Evolutionary conservation across 2,888 invertebrate species (phyloP).

Genomic region (Thera obeliscata): DNA sequence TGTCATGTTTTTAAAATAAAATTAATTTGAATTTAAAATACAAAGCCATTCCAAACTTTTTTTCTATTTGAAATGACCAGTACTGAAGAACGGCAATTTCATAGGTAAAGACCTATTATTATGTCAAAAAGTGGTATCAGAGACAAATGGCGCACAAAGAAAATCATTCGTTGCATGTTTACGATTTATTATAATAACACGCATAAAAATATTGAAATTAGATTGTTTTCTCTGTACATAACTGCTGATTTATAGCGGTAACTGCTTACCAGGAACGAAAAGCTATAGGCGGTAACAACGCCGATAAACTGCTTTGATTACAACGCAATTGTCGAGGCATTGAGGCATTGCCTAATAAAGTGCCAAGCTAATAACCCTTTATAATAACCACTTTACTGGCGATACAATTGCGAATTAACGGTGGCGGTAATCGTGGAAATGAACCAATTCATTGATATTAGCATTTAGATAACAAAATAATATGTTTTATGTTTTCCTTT

Average conservation of each 20-base stretch:
- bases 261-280: neutral
- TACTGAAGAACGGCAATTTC: too few species aligned
- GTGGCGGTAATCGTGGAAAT: conserved; percentile 4
- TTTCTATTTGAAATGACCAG: too few species aligned
- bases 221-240: neutral
- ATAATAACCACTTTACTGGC: conserved; percentile 30
- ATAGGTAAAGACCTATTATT: too few species aligned
- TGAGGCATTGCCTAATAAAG: conserved; percentile 36
- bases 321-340: conserved; percentile 31
- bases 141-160: too few species aligned
- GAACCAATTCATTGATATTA: conserved; percentile 7
- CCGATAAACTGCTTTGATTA: conserved; percentile 37
- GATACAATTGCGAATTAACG: conserved; percentile 19
- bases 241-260: neutral
- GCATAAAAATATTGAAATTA: too few species aligned
- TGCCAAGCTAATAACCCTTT: conserved; percentile 35
- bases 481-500: too few species aligned
- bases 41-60: too few species aligned
- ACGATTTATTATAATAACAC: too few species aligned
- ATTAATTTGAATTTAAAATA: too few species aligned
- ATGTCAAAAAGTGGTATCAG: too few species aligned
- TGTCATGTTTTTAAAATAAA: too few species aligned
- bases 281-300: conserved; percentile 28
- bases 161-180: too few species aligned
- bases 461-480: neutral